A percentile compares a stretch with the other conserved stretches of the same genome.
phyloP scores from a whole-genome alignment of 2,113 vertebrate species.

The Choloepus hoffmanni region DNA sequence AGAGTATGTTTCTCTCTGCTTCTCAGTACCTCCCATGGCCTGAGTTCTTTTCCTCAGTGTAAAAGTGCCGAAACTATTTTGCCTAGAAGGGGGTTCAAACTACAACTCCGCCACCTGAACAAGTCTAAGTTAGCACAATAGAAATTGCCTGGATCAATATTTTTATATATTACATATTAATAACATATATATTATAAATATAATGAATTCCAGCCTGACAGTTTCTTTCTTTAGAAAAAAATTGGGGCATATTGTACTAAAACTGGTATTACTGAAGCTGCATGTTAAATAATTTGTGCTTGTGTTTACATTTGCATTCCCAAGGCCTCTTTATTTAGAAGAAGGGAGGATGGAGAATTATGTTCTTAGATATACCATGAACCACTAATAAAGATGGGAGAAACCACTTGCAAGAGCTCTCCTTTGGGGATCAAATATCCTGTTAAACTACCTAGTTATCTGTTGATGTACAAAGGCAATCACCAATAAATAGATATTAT shows the following conservation, averaged over 20 bases:
- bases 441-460: background rate
- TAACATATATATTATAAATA: background rate
- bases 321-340: background rate
- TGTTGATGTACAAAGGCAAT: background rate
- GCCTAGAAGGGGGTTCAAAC: background rate
- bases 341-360: background rate
- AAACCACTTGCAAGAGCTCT: background rate
- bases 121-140: background rate
- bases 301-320: background rate
- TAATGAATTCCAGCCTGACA: background rate
- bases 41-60: background rate
- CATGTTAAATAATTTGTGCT: background rate
- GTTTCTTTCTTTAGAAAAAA: background rate
- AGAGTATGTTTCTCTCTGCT: background rate
- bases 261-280: background rate
- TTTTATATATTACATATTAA: too few species aligned
- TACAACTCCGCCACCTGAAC: background rate
- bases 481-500: background rate
- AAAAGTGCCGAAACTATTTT: background rate
- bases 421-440: background rate
- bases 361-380: background rate
- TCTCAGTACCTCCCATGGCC: background rate
- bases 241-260: background rate
- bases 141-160: background rate
- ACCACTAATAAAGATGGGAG: background rate